These are phyloP conservation scores for Epinephelus fuscoguttatus DNA, from an alignment of 2,113 vertebrate species.

Conservation along the genomic window DNA sequence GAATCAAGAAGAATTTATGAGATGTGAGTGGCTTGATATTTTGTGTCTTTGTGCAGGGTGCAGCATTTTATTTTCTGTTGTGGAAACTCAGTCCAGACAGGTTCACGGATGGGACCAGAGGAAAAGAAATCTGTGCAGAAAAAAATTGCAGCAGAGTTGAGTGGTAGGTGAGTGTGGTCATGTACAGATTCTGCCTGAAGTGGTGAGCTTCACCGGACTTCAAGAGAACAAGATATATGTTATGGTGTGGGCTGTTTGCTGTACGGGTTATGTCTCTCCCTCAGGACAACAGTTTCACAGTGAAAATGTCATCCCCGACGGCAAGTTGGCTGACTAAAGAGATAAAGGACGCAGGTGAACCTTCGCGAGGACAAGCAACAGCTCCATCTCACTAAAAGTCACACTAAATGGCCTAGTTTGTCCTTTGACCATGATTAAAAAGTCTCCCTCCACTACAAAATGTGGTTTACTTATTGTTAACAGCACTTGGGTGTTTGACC, in stretches of 20 bases:
- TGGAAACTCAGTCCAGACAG: constrained; percentile 10
- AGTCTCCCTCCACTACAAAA: not conserved
- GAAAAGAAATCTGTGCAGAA: constrained; percentile 12
- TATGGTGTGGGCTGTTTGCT: constrained; percentile 12
- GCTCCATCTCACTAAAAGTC: constrained; percentile 52
- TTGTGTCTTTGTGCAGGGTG: constrained; percentile 22
- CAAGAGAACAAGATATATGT: constrained; percentile 51
- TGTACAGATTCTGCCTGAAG: constrained; percentile 49
- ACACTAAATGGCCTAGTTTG: constrained; percentile 41
- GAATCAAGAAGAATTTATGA: constrained; percentile 38
- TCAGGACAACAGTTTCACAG: constrained; percentile 51
- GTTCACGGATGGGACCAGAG: not conserved
- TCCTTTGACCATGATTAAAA: constrained; percentile 30
- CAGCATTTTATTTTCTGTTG: constrained; percentile 10
- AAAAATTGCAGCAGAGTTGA: constrained; percentile 42
- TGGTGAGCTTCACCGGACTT: constrained; percentile 45
- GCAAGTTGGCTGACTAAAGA: constrained; percentile 58
- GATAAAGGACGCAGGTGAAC: constrained; percentile 63
- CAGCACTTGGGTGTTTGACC: constrained; percentile 17
- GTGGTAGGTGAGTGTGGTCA: constrained; percentile 17
- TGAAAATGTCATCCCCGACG: constrained; percentile 49
- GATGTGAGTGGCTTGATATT: constrained; percentile 27
- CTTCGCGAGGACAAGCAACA: constrained; percentile 49
- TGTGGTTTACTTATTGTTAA: constrained; percentile 13
- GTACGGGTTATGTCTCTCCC: constrained; percentile 43